Evolutionary conservation across 2,888 invertebrate species (phyloP).

Genomic region (Ommatoiulus sabulosus): DNA sequence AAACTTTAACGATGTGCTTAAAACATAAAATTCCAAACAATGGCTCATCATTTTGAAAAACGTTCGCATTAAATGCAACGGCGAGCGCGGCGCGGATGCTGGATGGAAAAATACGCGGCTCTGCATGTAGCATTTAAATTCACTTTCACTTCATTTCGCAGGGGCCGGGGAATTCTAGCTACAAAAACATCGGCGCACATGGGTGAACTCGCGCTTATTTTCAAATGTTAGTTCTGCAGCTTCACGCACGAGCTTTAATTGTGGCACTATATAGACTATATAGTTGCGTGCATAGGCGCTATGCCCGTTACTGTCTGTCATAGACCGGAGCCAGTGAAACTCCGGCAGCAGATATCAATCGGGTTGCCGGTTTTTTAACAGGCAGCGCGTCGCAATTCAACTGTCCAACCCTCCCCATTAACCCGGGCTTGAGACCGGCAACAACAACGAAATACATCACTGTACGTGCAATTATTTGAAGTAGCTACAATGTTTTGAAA

Average conservation of each 20-base stretch:
- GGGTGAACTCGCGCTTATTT: background rate
- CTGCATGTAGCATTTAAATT: background rate
- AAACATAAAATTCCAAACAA: constrained; percentile 36
- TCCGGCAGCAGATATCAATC: no score
- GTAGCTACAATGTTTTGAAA: no score
- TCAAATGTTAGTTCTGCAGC: background rate
- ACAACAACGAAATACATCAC: no score
- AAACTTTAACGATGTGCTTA: constrained; percentile 24
- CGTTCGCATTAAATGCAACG: constrained; percentile 16
- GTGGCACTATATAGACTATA: no score
- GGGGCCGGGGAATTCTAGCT: background rate
- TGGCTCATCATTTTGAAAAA: constrained; percentile 39
- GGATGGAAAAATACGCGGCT: background rate
- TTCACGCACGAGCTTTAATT: background rate
- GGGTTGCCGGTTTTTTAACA: no score
- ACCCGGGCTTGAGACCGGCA: no score
- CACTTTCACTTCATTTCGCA: background rate
- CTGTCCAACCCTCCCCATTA: no score
- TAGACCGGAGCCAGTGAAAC: no score
- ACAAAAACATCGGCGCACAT: background rate
- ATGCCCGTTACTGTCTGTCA: no score
- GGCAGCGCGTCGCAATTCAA: no score
- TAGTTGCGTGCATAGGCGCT: no score
- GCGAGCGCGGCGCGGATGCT: background rate
- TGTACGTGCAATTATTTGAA: no score